phyloP scores from a whole-genome alignment of 1,140 invertebrate species.

The Tetramorium parvispinum region DNA sequence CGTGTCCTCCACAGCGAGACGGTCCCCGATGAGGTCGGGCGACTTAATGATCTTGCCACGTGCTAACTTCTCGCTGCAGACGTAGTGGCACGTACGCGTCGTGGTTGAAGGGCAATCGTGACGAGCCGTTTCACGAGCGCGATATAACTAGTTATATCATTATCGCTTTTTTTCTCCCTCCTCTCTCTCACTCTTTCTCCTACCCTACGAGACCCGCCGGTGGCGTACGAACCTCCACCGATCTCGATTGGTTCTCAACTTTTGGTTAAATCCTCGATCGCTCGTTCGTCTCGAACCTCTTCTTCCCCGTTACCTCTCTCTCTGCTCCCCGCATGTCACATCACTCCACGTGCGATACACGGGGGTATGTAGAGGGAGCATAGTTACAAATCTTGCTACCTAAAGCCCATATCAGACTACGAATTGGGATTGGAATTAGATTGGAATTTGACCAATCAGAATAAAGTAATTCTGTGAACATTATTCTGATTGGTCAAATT shows the following conservation, averaged over 20 bases:
- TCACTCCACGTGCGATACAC: no score
- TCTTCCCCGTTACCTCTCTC: neutral
- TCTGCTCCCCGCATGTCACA: neutral
- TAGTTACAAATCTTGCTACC: no score
- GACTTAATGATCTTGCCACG: neutral
- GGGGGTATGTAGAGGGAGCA: no score
- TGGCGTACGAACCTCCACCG: neutral
- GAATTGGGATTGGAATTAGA: no score
- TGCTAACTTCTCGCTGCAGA: neutral
- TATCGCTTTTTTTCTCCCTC: neutral
- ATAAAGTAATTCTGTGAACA: no score
- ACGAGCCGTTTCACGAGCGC: neutral
- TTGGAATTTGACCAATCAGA: no score
- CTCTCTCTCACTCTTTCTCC: neutral
- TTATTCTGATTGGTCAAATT: no score
- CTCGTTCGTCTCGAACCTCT: neutral
- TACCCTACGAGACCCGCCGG: neutral
- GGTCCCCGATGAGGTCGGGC: neutral
- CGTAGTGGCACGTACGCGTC: neutral
- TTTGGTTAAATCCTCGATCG: neutral
- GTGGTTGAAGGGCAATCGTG: neutral
- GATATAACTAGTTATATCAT: neutral
- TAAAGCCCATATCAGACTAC: no score
- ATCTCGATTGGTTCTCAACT: neutral
- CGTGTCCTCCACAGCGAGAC: no score